phyloP scores from a whole-genome alignment of 2,888 invertebrate species.

The Lasioglossum malachurum region DNA sequence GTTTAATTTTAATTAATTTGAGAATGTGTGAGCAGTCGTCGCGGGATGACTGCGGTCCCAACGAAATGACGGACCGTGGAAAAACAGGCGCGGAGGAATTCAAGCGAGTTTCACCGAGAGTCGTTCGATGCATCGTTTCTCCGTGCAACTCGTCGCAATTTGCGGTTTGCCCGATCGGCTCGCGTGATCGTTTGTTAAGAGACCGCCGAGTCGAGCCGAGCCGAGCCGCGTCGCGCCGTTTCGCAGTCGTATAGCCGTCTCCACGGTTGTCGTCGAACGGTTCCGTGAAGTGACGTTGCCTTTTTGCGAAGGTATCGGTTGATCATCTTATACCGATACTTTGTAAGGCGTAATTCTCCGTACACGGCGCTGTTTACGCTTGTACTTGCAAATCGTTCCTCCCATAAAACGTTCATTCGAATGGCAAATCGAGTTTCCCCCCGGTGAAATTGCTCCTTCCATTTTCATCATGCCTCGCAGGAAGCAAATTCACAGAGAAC shows the following conservation, averaged over 20 bases:
- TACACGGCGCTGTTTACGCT: neutral
- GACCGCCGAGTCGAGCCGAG: neutral
- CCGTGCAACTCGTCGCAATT: constrained; percentile 56
- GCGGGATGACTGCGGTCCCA: neutral
- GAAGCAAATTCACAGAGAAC: neutral
- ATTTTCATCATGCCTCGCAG: neutral
- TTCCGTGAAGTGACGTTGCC: constrained; percentile 20
- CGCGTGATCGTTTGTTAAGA: constrained; percentile 62
- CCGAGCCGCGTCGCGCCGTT: neutral
- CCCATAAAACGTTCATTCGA: neutral
- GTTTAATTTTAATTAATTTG: too few species aligned
- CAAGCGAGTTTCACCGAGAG: constrained; percentile 17
- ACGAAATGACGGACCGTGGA: neutral
- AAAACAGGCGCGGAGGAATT: constrained; percentile 1
- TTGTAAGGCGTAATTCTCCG: neutral
- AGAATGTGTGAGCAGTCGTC: neutral
- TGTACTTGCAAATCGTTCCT: constrained; percentile 11
- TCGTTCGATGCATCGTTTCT: constrained; percentile 19
- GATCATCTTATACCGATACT: constrained; percentile 6
- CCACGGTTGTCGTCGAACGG: constrained; percentile 22
- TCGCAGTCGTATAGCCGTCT: constrained; percentile 24
- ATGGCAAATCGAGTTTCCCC: neutral
- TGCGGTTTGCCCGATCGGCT: constrained; percentile 66
- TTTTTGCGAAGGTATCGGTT: constrained; percentile 19
- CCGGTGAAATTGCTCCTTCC: neutral